A percentile compares a stretch with the other conserved stretches of the same genome.
Conservation (phyloP, 2,797 vertebrate species). For the Lophius americanus region DNA sequence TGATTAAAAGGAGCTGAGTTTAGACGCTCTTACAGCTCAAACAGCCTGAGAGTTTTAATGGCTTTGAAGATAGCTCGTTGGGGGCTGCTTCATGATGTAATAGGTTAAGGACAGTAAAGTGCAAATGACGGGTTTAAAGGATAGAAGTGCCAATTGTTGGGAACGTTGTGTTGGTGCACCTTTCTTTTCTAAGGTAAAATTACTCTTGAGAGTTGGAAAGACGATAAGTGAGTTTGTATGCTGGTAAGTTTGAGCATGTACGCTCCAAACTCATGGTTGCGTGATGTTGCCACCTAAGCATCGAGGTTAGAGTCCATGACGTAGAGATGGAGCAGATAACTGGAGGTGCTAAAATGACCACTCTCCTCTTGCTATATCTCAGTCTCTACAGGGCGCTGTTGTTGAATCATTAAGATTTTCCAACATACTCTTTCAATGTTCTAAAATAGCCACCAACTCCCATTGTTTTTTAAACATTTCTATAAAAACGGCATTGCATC, state of each 20-base stretch:
- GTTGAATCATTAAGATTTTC: conserved; percentile 67
- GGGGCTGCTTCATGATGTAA: conserved; percentile 46
- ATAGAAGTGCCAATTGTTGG: conserved; percentile 13
- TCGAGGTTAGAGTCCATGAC: conserved; percentile 59
- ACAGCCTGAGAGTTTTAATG: no score
- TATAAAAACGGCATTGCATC: conserved; percentile 44
- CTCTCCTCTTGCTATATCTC: conserved; percentile 21
- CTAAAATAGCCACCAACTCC: conserved; percentile 44
- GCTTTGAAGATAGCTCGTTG: conserved; percentile 41
- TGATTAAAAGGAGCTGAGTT: neutral
- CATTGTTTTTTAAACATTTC: conserved; percentile 27
- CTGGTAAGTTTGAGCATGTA: conserved; percentile 23
- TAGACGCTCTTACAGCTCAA: neutral
- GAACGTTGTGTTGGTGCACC: conserved; percentile 21
- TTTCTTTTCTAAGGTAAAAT: conserved; percentile 44
- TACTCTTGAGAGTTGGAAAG: conserved; percentile 24
- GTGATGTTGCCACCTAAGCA: conserved; percentile 40
- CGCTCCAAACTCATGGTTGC: conserved; percentile 12
- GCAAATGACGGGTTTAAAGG: conserved; percentile 25
- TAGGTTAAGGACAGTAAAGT: conserved; percentile 39
- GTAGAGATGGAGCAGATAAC: conserved; percentile 54
- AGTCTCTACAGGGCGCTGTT: conserved; percentile 12
- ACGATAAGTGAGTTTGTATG: conserved; percentile 23
- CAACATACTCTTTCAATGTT: conserved; percentile 30
- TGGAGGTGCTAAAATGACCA: conserved; percentile 69